Base-by-base conservation (phyloP, 2,888 invertebrate species). In the Trichacis sp. region DNA sequence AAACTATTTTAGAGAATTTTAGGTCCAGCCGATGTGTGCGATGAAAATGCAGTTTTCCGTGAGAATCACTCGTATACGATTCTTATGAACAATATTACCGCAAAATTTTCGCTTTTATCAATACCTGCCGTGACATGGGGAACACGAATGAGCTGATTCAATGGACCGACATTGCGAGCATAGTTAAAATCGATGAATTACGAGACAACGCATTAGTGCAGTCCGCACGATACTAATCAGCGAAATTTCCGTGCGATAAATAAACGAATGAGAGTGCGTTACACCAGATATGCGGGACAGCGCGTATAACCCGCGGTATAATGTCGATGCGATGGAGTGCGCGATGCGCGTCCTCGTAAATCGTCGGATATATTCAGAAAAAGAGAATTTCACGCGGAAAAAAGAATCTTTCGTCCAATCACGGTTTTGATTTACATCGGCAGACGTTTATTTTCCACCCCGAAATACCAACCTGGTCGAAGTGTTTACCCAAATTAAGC, bases 171-270 rank as follows among this genome's bases (percentile, higher is more conserved):
- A 72, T 68, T 20, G 64, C 51, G 62, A 61, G 65, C 60, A 75
- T 76, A 77, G 79, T 80, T 81, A 80, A 81, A 83, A 83, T 83
- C 82, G 81, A 81, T 83, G 79, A 83, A 82, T 83, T 83, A 83
- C 82, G 82, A 82, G 80, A 80, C 82, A 81, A 78, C 77, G 82
- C 82, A 82, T 83, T 82, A 83, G 81, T 76, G 78, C 80, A 80
- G 79, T 82, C 80, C 78, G 79, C 81, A 81, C 81, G 83, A 84
- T 84, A 79, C 83, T 84, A 84, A 84, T 84, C 82, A 83, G 83
- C 79, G 74, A 82, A 83, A 83, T 84, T 83, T 82, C 83, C 80
- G 79, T 81, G 78, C 82, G 77, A 84, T 84, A 83, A 84, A 84
- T 83, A 83, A 82, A 82, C 78, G 81, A 80, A 79, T 75, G 77